Evolutionary conservation across 2,888 invertebrate genomes (phyloP).

Genomic region (Drosophila testacea): DNA sequence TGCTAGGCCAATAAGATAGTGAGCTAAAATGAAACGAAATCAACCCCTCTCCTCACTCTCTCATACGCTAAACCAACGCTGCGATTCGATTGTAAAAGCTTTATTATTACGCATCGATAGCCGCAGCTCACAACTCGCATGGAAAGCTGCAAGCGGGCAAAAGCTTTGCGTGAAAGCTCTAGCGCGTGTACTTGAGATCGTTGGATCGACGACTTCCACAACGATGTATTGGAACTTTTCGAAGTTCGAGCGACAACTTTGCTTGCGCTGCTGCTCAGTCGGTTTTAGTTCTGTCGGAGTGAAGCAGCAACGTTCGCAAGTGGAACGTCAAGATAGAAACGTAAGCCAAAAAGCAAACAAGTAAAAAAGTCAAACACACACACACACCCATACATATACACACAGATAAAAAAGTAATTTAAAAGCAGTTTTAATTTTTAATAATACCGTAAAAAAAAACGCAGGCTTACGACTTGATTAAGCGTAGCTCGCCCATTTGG

Average conservation of each 20-base stretch:
- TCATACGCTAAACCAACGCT: constrained; percentile 17
- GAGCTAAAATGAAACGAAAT: neutral
- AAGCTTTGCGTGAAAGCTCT: constrained; percentile 59
- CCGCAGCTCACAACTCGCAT: constrained; percentile 54
- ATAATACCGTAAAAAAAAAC: neutral
- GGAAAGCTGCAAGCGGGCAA: constrained; percentile 36
- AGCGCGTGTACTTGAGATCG: constrained; percentile 46
- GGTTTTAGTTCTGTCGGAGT: constrained; percentile 76
- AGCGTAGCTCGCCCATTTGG: constrained; percentile 5
- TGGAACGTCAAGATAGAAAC: constrained; percentile 68
- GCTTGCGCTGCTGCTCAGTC: constrained; percentile 63
- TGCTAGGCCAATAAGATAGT: neutral
- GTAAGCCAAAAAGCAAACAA: constrained; percentile 65
- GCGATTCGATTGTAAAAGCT: constrained; percentile 31
- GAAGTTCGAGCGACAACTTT: constrained; percentile 66
- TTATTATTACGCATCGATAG: constrained; percentile 36
- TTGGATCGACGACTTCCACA: constrained; percentile 35
- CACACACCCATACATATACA: neutral
- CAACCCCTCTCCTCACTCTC: neutral
- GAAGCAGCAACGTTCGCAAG: constrained; percentile 71
- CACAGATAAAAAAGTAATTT: constrained; percentile 25
- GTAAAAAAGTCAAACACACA: constrained; percentile 28
- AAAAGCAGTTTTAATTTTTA: constrained; percentile 17
- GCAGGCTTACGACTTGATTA: constrained; percentile 11
- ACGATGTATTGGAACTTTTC: constrained; percentile 60